Evolutionary conservation across 2,113 vertebrate species (phyloP), one percentile per base, ranked within the genome.

Genomic region (Microtus montanus): DNA sequence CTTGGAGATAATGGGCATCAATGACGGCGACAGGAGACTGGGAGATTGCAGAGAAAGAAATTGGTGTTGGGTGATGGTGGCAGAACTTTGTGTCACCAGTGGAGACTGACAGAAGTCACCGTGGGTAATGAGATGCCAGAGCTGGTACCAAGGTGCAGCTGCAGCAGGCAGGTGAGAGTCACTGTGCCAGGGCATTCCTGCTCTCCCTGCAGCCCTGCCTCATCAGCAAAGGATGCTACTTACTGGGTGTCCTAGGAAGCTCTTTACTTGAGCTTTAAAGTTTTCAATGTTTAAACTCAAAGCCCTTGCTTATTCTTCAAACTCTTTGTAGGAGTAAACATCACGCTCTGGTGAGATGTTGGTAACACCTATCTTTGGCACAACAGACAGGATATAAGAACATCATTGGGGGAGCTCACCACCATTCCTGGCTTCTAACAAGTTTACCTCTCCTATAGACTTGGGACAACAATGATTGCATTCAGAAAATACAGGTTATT

Each of bases 211-310:
- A 70, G 73, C 70, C 70, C 38, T 38, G 20, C 49, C 70, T n/a
- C 41, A 5, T 7, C 52, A n/a, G 17, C 33, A 33, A 7, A 33
- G 38, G 20, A 30, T 66, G 38, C 33, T 89, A 8, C 71, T 89
- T 89, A 26, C 19, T 30, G 35, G 20, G 35, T 7, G 4, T 90
- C 28, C 85, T 80, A 52, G 52, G 77, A 82, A 93, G 15, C 19
- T 47, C n/a, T 61, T 87, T 61, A 92, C 66, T 95, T 84, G 64
- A 47, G 83, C 30, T 49, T 64, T 71, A 64, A 70, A 41, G 33
- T n/a, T 92, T 78, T 38, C 38, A 70, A 90, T 77, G 58, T 82
- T 90, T 64, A 75, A 87, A 74, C 63, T 92, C 54, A 71, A 83
- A 83, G 85, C 13, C 89, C 22, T 92, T 54, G 20, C 30, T 20